Percentiles rank a stretch among this genome's conserved stretches.
These are phyloP conservation scores for Alaudala cheleensis DNA, from an alignment of 2,113 vertebrate genomes.

Conservation along the genomic window DNA sequence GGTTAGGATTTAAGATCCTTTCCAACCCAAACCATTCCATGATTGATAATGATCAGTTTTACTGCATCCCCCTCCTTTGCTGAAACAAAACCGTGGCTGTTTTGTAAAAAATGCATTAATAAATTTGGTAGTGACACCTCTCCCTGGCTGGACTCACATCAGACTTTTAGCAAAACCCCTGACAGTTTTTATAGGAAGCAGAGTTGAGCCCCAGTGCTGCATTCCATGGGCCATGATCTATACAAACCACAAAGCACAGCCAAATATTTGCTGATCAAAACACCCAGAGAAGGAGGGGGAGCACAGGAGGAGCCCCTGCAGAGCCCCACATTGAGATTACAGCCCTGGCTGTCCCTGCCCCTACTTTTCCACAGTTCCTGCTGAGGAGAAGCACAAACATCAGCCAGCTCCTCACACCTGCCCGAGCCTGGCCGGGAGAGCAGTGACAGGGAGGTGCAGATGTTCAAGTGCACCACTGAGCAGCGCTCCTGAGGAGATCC, in stretches of 20 bases:
- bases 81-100: not conserved
- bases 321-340: rapidly evolving
- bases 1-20: not conserved
- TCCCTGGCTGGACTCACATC: rapidly evolving
- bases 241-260: rapidly evolving
- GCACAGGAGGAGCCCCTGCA: not conserved
- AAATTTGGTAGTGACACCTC: not conserved
- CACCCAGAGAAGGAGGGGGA: not conserved
- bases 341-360: not conserved
- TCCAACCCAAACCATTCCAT: not conserved
- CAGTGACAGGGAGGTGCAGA: not conserved
- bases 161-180: not conserved
- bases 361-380: not conserved
- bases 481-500: not conserved
- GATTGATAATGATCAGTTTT: not conserved
- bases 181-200: not conserved
- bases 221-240: rapidly evolving
- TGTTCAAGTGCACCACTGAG: not conserved
- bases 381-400: not conserved
- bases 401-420: not conserved
- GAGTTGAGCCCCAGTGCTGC: rapidly evolving
- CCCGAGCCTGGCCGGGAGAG: not conserved
- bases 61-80: not conserved
- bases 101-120: not conserved
- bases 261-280: not conserved